Percentiles rank a stretch among this genome's conserved stretches.
phyloP scores from a whole-genome alignment of 1,140 invertebrate species.

The Nebria ingens region DNA sequence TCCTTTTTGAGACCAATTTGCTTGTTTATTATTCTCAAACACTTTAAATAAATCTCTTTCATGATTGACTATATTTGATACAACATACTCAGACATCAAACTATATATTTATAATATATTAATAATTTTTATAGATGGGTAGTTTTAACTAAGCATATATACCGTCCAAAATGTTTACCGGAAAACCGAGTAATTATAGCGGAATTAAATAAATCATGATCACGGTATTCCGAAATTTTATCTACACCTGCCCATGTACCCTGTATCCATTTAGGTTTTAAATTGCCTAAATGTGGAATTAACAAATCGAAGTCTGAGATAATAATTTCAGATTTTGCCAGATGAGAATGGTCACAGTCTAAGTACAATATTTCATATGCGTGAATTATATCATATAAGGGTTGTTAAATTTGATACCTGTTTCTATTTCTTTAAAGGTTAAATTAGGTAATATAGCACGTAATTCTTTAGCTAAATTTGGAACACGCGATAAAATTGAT shows the following conservation, averaged over 20 bases:
- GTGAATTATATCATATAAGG: conserved; percentile 1
- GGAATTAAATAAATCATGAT: conserved; percentile 20
- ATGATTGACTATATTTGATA: conserved; percentile 41
- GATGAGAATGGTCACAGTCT: conserved; percentile 15
- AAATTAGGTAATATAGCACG: conserved; percentile 25
- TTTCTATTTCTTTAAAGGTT: conserved; percentile 18
- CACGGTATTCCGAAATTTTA: conserved; percentile 19
- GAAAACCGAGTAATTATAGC: conserved; percentile 37
- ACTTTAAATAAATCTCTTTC: conserved; percentile 37
- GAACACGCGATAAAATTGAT: conserved; percentile 27
- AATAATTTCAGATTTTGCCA: conserved; percentile 33
- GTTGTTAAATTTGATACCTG: conserved; percentile 19
- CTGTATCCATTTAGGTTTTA: conserved; percentile 38
- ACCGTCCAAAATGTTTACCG: conserved; percentile 35
- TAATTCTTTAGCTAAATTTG: conserved; percentile 28
- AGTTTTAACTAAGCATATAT: neutral
- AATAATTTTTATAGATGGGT: too few relatives aligned
- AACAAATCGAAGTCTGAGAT: conserved; percentile 35
- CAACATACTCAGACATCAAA: conserved; percentile 45
- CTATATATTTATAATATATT: conserved; percentile 12
- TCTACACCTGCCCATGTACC: conserved; percentile 42
- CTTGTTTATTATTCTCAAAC: conserved; percentile 32
- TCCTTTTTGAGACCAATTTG: conserved; percentile 32
- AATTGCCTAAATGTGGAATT: conserved; percentile 31
- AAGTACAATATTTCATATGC: conserved; percentile 10